Base-by-base conservation (phyloP, 2,888 invertebrate genomes). In the Rhimphoctona megacephalus region DNA sequence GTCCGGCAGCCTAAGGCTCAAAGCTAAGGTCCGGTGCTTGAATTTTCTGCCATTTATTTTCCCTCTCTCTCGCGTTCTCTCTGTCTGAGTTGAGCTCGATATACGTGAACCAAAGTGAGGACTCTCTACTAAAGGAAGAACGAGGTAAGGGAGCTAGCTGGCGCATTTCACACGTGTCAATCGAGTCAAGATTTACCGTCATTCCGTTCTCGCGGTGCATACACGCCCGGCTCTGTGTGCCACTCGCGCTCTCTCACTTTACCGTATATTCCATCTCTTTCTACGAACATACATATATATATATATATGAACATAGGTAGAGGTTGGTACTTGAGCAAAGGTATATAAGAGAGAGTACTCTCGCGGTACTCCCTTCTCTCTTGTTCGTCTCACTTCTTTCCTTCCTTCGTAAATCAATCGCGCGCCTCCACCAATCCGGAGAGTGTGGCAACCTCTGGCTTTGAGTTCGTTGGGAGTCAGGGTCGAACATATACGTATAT, bases 111-210 rank as follows among this genome's bases (percentile, higher is more conserved):
- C 81, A 57, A 76, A 83, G 82, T 57, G 74, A 79, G 81, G 72
- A 54, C 80, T 77, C 61, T 69, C 61, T 33, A 66, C 52, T 54
- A 33, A 77, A 61, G 82, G 52, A 73, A 67, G 43, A 36, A 74
- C 43, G 57, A 80, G 64, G 39, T 22, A 77, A 85, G 86, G 77
- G 88, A 85, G 92, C 91, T 89, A 86, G 87, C 90, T 91, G 91
- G 91, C 90, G 92, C 92, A 92, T 93, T 93, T 93, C 93, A 92
- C 93, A 93, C 93, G 92, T 93, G 92, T 93, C 93, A 93, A 93
- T 93, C 92, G 92, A 81, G 85, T 80, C 83, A 91, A 92, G 92
- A 93, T 93, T 93, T 93, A 93, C 92, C 85, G 92, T 90, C 92
- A 89, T 87, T 90, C 86, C 88, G 88, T 87, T 77, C 85, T 79